Conservation (phyloP, 2,888 invertebrate species). For the Troilus luridus region DNA sequence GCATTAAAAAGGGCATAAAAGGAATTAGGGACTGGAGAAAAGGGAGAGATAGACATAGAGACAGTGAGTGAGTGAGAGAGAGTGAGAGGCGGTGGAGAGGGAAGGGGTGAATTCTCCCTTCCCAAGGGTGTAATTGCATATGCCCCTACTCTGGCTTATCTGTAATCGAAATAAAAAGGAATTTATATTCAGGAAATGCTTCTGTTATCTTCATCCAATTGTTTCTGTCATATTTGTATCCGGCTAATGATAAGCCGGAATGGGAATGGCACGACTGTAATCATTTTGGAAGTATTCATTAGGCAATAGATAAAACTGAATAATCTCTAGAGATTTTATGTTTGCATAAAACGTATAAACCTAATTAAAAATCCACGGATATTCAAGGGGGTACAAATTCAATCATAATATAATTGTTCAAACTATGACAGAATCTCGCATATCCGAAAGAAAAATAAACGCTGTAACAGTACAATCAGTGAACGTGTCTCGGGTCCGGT, state of each 20-base stretch:
- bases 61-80: background rate
- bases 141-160: slow-evolving; percentile 38
- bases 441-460: too few relatives aligned
- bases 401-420: too few relatives aligned
- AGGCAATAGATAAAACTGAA: background rate
- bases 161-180: background rate
- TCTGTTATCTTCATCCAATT: background rate
- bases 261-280: background rate
- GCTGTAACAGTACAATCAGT: too few relatives aligned
- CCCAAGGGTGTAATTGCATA: slow-evolving; percentile 24
- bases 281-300: background rate
- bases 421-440: too few relatives aligned
- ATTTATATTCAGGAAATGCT: slow-evolving; percentile 17
- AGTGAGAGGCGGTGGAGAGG: background rate
- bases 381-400: too few relatives aligned
- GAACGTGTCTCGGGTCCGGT: too few relatives aligned
- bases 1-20: slow-evolving; percentile 40
- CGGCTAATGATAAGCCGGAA: background rate
- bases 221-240: slow-evolving; percentile 7
- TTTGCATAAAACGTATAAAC: too few relatives aligned
- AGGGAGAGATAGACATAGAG: background rate
- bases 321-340: too few relatives aligned
- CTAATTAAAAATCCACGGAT: too few relatives aligned
- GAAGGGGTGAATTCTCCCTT: background rate
- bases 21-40: background rate